Evolutionary conservation across 2,888 invertebrate species (phyloP), one percentile per base, ranked within the genome.

Genomic region (Troides aeacus): DNA sequence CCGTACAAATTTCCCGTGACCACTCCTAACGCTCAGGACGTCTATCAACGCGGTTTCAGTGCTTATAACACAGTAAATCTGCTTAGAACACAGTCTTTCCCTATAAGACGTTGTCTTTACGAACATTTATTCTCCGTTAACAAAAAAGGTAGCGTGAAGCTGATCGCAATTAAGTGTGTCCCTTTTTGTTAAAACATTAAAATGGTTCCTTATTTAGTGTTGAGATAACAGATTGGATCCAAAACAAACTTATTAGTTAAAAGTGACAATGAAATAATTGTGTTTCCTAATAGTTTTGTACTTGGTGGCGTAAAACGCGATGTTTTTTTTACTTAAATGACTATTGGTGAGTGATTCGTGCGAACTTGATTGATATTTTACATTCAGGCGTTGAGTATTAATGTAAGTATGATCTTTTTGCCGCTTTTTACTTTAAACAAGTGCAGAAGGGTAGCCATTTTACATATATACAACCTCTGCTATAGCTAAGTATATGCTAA

Each of bases 281-380:
- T 3, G 77, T 68, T 77, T 81, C 71, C 76, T 79, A 81, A 72
- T 77, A 81, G 79, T 84, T 80, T 75, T 82, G 82, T 82, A 86
- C 81, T 81, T 83, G 83, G 80, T 77, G 73, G 74, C 79, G 75
- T 70, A 73, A 76, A 76, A 75, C 75, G 84, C 78, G 75, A 84
- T 88, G 87, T 39, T 78, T 72, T 76, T 78, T 68, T 73, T 79
- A 73, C 78, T 74, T 78, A 76, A 72, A 77, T 75, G 76, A 74
- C 75, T 77, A 80, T 77, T 81, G 66, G 75, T 81, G 78, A 80
- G 67, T 72, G 72, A 66, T 71, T 70, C 74, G 64, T 69, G 73
- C 72, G 50, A 72, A 74, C 71, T 70, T 72, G 69, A 68, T 70
- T 71, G 64, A 61, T 72, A 72, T 68, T 72, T 68, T 70, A 57